Evolutionary conservation across 2,113 vertebrate genomes (phyloP).

Genomic region (Lipophrys pholis): DNA sequence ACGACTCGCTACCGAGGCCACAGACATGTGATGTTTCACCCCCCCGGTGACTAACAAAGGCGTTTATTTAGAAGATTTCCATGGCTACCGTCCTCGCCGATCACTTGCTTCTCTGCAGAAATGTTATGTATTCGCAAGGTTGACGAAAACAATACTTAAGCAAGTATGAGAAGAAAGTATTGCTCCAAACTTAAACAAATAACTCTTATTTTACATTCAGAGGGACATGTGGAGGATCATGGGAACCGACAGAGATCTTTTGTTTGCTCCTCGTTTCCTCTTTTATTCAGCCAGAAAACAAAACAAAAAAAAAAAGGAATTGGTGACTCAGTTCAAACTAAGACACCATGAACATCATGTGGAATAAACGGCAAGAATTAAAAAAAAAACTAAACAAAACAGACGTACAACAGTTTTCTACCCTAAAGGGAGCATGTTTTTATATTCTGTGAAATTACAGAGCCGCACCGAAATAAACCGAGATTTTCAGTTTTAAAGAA

Average conservation of each 20-base stretch:
- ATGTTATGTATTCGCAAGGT: background rate
- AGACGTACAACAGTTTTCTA: too few species aligned
- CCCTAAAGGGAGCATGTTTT: too few species aligned
- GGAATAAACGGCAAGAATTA: constrained; percentile 8
- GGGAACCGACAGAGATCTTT: background rate
- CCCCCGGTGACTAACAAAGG: constrained; percentile 66
- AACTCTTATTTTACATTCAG: background rate
- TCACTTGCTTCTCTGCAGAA: constrained; percentile 6
- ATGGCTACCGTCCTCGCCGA: constrained; percentile 22
- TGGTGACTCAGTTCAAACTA: constrained; percentile 34
- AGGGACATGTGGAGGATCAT: background rate
- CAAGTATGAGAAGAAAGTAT: background rate
- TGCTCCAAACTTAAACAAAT: background rate
- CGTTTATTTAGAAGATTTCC: constrained; percentile 62
- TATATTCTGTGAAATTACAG: too few species aligned
- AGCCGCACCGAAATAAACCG: too few species aligned
- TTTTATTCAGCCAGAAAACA: constrained; percentile 25
- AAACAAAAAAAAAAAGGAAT: constrained; percentile 56
- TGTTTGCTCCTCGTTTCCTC: constrained; percentile 18
- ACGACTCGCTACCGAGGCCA: background rate
- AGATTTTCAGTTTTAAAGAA: too few species aligned
- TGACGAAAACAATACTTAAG: background rate
- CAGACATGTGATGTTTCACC: constrained; percentile 69
- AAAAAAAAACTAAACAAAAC: background rate
- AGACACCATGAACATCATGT: constrained; percentile 11